Evolutionary conservation across 2,888 invertebrate genomes (phyloP).

Genomic region (Fragum sueziense): DNA sequence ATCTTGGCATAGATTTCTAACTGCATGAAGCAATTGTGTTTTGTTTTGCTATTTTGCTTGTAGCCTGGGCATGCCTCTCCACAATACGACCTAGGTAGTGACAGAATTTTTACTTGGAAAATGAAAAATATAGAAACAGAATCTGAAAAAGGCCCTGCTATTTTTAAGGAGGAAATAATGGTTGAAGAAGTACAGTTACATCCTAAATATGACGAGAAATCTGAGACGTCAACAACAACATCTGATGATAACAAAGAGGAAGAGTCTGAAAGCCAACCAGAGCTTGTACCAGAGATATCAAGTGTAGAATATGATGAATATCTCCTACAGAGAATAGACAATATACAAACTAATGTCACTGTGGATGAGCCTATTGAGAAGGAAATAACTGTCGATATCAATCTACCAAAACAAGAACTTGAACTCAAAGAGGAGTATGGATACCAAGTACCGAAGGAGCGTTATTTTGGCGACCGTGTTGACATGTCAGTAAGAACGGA

Average conservation of each 20-base stretch:
- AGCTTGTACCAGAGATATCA: conserved; percentile 51
- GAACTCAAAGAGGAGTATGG: conserved; percentile 55
- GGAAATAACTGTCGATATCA: conserved; percentile 28
- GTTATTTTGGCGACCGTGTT: conserved; percentile 37
- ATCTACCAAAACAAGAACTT: conserved; percentile 41
- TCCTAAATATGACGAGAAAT: conserved; percentile 17
- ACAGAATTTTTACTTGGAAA: conserved; percentile 64
- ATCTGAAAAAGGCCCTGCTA: conserved; percentile 51
- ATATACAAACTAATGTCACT: conserved; percentile 2
- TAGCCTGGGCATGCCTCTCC: conserved; percentile 61
- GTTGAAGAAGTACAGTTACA: conserved; percentile 40
- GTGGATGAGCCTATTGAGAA: conserved; percentile 17
- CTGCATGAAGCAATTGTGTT: conserved; percentile 26
- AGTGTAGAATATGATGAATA: conserved; percentile 53
- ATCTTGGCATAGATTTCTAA: conserved; percentile 24
- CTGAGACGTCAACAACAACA: not conserved
- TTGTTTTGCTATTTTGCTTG: conserved; percentile 54
- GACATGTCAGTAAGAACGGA: conserved; percentile 62
- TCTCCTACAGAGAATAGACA: conserved; percentile 11
- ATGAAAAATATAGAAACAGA: conserved; percentile 52
- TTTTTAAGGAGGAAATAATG: conserved; percentile 62
- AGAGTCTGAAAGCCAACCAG: conserved; percentile 26
- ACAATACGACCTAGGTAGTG: conserved; percentile 54
- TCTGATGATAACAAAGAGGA: not conserved
- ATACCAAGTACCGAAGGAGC: conserved; percentile 52